Evolutionary conservation across 1,140 invertebrate genomes (phyloP).

Genomic region (Lanistes nyassanus): DNA sequence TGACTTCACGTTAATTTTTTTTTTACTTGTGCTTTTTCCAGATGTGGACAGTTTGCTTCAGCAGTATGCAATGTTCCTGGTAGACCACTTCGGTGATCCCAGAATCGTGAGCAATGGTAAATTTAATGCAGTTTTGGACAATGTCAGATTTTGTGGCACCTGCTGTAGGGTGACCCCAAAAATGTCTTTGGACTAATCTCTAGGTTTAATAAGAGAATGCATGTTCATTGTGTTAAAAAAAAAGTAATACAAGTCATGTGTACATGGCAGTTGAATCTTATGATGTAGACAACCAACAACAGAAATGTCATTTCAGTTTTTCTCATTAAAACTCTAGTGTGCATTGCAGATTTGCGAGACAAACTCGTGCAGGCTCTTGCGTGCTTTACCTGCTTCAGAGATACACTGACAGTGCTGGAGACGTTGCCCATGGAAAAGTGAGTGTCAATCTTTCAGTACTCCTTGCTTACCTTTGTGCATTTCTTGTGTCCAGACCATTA

Average conservation of each 20-base stretch:
- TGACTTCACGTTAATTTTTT: no score
- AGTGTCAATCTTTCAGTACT: constrained; percentile 30
- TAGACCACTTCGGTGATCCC: constrained; percentile 79
- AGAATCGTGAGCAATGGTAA: constrained; percentile 76
- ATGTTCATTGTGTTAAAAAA: no score
- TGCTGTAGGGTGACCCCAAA: no score
- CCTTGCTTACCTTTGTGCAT: no score
- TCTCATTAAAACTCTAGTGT: background rate
- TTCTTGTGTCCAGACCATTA: no score
- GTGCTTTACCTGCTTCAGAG: constrained; percentile 74
- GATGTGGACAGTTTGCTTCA: constrained; percentile 70
- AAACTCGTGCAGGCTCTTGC: constrained; percentile 81
- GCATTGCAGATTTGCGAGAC: constrained; percentile 76
- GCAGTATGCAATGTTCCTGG: constrained; percentile 78
- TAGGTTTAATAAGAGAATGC: no score
- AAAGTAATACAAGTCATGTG: no score
- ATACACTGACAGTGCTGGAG: constrained; percentile 75
- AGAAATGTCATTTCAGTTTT: background rate
- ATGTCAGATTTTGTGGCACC: no score
- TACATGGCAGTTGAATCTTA: no score
- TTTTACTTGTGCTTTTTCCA: constrained; percentile 44
- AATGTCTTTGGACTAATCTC: no score
- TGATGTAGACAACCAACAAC: no score
- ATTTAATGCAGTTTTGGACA: background rate
- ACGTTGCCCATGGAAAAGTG: constrained; percentile 71